Evolutionary conservation across 35 echinoderm and acorn worm species (phyloP), one percentile per base, ranked within the genome.

Genomic region (Acanthaster planci): DNA sequence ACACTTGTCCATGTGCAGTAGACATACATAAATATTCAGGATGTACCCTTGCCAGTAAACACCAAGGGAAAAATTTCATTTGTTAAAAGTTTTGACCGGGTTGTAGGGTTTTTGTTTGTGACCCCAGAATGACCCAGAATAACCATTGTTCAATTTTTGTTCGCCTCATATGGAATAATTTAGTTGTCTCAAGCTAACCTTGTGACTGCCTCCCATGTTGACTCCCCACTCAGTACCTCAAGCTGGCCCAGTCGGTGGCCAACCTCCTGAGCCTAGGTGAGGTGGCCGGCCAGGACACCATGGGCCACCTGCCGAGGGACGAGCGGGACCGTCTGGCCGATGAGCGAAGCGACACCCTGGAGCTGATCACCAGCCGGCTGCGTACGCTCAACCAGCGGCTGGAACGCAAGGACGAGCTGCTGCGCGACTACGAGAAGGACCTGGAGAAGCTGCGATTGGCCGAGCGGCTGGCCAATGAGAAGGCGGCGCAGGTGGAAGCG

Each of bases 371-470:
- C 19, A 93, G 91, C 53, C 84, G 95, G 76, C 82, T 97, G 22
- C 75, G 81, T 1, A 93, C 92, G 6, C 85, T 97, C 51, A 87
- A 91, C 76, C 95, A 97, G 78, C 86, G 95, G 38, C 91, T 97
- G 44, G 95, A 97, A 0, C 90, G 95, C 72, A 97, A 97, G 60
- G 95, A 97, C 36, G 91, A 90, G 7, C 58, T 97, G 0, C 68
- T 97, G 16, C 78, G 84, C 60, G 95, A 93, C 80, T 97, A 97
- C 52, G 95, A 97, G 82, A 97, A 97, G 80, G 95, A 97, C 76
- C 54, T 97, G 21, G 95, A 93, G 67, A 97, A 90, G 51, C 85
- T 97, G 38, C 84, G 95, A 93, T 78, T 93, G 87, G 95, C 95
- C 39, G 95, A 97, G 78, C 78, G 85, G 17, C 60, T 93, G 18